These are phyloP conservation scores for Platorchestia sp. DNA, from an alignment of 1,140 invertebrate species.

Conservation along the genomic window DNA sequence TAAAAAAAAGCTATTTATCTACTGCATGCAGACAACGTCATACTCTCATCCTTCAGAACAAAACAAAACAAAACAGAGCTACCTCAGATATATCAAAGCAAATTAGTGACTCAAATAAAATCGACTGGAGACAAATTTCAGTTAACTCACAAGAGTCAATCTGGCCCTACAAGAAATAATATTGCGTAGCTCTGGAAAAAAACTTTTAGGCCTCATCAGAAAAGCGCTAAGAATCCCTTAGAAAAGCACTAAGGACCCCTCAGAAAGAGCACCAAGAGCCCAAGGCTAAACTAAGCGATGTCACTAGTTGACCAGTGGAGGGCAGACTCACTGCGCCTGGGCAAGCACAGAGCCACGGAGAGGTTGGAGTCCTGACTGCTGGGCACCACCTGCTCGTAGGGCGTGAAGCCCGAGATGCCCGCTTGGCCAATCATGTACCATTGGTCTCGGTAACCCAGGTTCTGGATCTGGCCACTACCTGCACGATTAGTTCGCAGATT, in stretches of 20 bases:
- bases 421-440: slow-evolving; percentile 77
- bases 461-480: slow-evolving; percentile 75
- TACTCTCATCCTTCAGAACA: too few species aligned
- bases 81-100: too few species aligned
- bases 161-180: too few species aligned
- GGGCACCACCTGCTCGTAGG: slow-evolving; percentile 73
- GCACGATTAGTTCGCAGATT: not conserved
- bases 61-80: too few species aligned
- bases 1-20: too few species aligned
- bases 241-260: not conserved
- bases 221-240: not conserved
- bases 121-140: too few species aligned
- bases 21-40: too few species aligned
- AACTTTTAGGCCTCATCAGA: not conserved
- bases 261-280: not conserved
- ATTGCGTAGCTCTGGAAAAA: too few species aligned
- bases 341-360: not conserved
- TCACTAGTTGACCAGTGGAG: not conserved
- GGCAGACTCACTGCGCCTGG: slow-evolving; percentile 36
- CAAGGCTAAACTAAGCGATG: not conserved
- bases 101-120: too few species aligned
- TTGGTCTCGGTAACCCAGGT: slow-evolving; percentile 75
- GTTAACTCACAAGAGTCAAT: too few species aligned
- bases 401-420: slow-evolving; percentile 74
- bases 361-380: not conserved